A percentile compares a stretch with the other conserved stretches of the same genome.
These are phyloP conservation scores for Torymus tubicola DNA, from an alignment of 2,888 invertebrate species.

Conservation along the genomic window DNA sequence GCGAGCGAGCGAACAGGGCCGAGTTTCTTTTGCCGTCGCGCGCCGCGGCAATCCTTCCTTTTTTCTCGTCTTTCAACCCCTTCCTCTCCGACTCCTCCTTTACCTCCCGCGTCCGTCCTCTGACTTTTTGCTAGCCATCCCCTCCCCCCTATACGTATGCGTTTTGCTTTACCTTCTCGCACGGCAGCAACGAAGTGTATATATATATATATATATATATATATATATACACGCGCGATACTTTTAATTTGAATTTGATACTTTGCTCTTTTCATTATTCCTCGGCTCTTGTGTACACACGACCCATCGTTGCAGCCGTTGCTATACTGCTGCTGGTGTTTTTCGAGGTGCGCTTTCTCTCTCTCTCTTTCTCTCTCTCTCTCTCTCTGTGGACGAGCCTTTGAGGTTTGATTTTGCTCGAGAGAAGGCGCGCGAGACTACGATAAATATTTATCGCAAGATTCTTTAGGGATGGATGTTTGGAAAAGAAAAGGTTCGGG, in stretches of 20 bases:
- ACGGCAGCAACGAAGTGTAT: too few relatives aligned
- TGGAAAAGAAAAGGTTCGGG: too few relatives aligned
- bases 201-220: neutral
- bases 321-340: too few relatives aligned
- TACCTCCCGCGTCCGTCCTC: neutral
- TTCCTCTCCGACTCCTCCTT: neutral
- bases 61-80: constrained; percentile 6
- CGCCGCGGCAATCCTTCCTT: neutral
- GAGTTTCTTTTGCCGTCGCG: constrained; percentile 26
- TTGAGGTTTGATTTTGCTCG: too few relatives aligned
- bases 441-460: neutral
- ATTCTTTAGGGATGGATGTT: neutral
- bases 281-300: too few relatives aligned
- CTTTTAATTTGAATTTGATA: constrained; percentile 51
- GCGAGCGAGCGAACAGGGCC: neutral
- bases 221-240: constrained; percentile 5
- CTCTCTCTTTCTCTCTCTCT: too few relatives aligned
- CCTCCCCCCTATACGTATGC: too few relatives aligned
- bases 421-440: neutral
- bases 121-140: neutral
- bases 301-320: too few relatives aligned
- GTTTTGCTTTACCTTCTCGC: neutral
- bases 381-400: too few relatives aligned
- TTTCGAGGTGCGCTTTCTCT: too few relatives aligned
- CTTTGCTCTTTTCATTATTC: constrained; percentile 28